A percentile compares a stretch with the other conserved stretches of the same genome.
Conservation (phyloP, 1,140 invertebrate species). For the Drosophila mauritiana region DNA sequence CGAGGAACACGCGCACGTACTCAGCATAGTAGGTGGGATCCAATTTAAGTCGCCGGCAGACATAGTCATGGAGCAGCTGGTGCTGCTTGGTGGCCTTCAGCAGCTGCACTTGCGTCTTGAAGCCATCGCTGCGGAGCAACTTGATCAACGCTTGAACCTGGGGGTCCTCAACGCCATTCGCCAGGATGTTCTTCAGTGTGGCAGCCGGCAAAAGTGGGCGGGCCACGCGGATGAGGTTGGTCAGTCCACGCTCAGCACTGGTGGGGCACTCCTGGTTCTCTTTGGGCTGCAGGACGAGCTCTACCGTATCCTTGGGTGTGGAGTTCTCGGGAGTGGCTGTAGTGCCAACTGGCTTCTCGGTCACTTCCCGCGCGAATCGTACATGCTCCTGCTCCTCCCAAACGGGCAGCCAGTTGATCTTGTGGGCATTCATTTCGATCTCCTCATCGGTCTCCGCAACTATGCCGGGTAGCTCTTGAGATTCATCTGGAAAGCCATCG, state of each 20-base stretch:
- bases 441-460: conserved; percentile 10
- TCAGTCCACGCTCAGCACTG: conserved; percentile 34
- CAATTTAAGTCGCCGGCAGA: conserved; percentile 50
- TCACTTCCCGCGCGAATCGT: neutral
- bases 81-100: conserved; percentile 46
- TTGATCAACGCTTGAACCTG: conserved; percentile 37
- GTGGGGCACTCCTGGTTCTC: conserved; percentile 45
- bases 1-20: conserved; percentile 43
- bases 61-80: conserved; percentile 36
- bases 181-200: conserved; percentile 51
- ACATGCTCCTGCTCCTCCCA: conserved; percentile 12
- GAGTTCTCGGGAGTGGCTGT: neutral
- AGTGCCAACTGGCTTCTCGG: neutral
- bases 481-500: conserved; percentile 17
- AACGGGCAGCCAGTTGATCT: conserved; percentile 53
- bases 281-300: neutral
- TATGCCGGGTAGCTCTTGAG: conserved; percentile 12
- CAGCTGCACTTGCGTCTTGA: conserved; percentile 23
- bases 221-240: conserved; percentile 50
- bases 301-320: neutral
- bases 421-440: conserved; percentile 18
- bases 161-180: conserved; percentile 53
- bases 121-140: conserved; percentile 40
- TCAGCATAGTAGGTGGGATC: conserved; percentile 51
- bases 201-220: conserved; percentile 42